Base-by-base conservation (phyloP, 1,140 invertebrate species). In the Lordiphosa stackelbergi region DNA sequence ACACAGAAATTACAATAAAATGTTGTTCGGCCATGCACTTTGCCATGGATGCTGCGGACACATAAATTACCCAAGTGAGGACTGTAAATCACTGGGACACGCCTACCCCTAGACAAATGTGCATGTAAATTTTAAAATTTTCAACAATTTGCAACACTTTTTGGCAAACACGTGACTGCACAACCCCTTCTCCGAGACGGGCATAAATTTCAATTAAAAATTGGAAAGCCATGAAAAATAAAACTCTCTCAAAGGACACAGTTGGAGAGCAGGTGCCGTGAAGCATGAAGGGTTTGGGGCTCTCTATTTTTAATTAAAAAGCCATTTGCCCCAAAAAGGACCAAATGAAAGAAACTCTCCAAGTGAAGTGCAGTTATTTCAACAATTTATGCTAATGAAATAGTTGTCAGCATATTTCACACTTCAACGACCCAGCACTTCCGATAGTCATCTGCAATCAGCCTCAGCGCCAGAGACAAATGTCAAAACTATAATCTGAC, bases 171-270 rank as follows among this genome's bases (percentile, higher is more conserved):
- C 77, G 77, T 83, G 77, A 46, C 75, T 62, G 12, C n/a, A 8
- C 5, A 13, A 31, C 8, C 12, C 48, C 19, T 9, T 7, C 13
- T 35, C 35, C 11, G 61, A 46, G 42, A 47, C 53, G 78, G 31
- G 77, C 78, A 84, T 83, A 83, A 83, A 83, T 83, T 83, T 83
- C 78, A 83, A 83, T 83, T 83, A 84, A 77, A 31, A 83, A 83
- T n/a, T n/a, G n/a, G n/a, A n/a, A n/a, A n/a, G n/a, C n/a, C n/a
- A n/a, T n/a, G n/a, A n/a, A n/a, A n/a, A n/a, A n/a, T n/a, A n/a
- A n/a, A n/a, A n/a, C n/a, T n/a, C 49, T 28, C 47, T 12, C 53
- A 13, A 38, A 42, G 61, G 36, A 35, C 64, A 63, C 63, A 10
- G 1, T 12, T 13, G 62, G 24, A 38, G n/a, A 60, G 54, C 69